Percentiles rank a stretch among this genome's conserved stretches.
Conservation (phyloP, 2,113 vertebrate species). For the Sinocyclocheilus grahami region DNA sequence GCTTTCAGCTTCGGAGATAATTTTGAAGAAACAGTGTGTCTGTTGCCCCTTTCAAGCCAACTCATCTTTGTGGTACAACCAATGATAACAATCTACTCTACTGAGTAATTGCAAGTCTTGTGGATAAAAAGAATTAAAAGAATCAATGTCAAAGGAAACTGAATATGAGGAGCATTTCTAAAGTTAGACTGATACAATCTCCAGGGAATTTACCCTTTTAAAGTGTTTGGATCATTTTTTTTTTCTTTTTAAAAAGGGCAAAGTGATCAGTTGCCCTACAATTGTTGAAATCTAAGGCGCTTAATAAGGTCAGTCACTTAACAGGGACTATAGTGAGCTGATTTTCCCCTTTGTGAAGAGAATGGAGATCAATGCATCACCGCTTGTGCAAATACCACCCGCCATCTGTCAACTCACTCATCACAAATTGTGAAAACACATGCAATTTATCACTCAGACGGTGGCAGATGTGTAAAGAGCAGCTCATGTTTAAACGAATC, state of each 20-base stretch:
- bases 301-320: conserved; percentile 58
- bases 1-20: conserved; percentile 26
- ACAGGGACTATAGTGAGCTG: conserved; percentile 27
- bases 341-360: conserved; percentile 14
- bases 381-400: conserved; percentile 9
- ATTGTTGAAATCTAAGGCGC: conserved; percentile 50
- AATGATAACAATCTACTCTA: conserved; percentile 36
- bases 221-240: conserved; percentile 29
- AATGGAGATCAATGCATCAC: conserved; percentile 34
- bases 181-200: conserved; percentile 54
- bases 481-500: neutral
- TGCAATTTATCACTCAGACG: neutral
- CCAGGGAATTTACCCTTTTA: conserved; percentile 50
- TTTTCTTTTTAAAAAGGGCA: conserved; percentile 52
- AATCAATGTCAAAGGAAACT: conserved; percentile 51
- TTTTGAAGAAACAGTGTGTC: conserved; percentile 31
- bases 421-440: conserved; percentile 5
- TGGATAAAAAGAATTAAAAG: conserved; percentile 47
- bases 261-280: conserved; percentile 58
- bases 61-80: conserved; percentile 20
- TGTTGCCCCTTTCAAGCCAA: neutral
- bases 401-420: conserved; percentile 1
- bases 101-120: conserved; percentile 43
- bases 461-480: neutral
- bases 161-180: conserved; percentile 53